phyloP scores from a whole-genome alignment of 2,888 invertebrate species.

The Allygus modestus region DNA sequence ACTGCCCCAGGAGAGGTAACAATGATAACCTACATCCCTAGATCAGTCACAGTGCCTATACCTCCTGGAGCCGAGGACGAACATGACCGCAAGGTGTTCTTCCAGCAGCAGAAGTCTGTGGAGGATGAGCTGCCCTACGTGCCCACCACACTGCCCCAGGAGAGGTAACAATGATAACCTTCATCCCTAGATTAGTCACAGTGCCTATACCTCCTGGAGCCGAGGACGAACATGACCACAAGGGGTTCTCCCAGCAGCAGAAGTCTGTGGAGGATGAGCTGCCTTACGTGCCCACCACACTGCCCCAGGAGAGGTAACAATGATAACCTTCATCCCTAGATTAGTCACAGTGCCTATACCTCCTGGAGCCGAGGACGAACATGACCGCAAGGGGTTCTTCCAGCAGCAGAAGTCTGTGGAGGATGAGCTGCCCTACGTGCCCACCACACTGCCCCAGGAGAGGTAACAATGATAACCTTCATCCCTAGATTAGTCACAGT shows the following conservation, averaged over 20 bases:
- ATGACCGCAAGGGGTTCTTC: conserved; percentile 87
- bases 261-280: conserved; percentile 90
- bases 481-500: conserved; percentile 54
- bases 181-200: conserved; percentile 49
- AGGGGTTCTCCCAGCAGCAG: conserved; percentile 86
- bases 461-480: conserved; percentile 74
- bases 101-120: conserved; percentile 88
- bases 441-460: conserved; percentile 92
- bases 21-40: background rate
- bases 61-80: conserved; percentile 75
- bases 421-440: conserved; percentile 91
- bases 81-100: conserved; percentile 86
- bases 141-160: conserved; percentile 92
- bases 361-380: conserved; percentile 75
- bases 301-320: conserved; percentile 85
- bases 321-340: background rate
- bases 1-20: conserved; percentile 85
- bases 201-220: conserved; percentile 56
- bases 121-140: conserved; percentile 91
- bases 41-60: conserved; percentile 59
- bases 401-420: conserved; percentile 88
- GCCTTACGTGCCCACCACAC: conserved; percentile 93
- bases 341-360: conserved; percentile 59
- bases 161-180: conserved; percentile 77
- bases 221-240: conserved; percentile 83